Percentiles rank a stretch among this genome's conserved stretches.
These are phyloP conservation scores for Cossypha niveicapilla DNA, from an alignment of 2,797 vertebrate genomes.

Conservation along the genomic window DNA sequence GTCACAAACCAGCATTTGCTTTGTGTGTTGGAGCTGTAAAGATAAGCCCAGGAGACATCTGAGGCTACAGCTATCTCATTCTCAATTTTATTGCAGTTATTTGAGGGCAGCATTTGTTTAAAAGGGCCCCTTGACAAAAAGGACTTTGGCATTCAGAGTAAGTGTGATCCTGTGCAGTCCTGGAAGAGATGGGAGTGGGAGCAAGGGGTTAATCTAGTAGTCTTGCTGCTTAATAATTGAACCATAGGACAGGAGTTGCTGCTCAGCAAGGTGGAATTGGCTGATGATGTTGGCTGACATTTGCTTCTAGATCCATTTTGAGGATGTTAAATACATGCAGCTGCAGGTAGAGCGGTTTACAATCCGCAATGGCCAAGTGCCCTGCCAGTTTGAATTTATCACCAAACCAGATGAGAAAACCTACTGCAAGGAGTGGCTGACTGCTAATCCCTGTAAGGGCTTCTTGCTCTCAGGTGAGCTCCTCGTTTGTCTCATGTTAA, in stretches of 20 bases:
- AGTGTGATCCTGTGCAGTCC: background rate
- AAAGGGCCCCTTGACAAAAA: background rate
- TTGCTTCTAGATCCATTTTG: constrained; percentile 85
- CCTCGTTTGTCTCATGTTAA: background rate
- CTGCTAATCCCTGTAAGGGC: constrained; percentile 86
- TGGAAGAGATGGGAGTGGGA: background rate
- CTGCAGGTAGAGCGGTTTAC: constrained; percentile 84
- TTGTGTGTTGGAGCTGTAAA: background rate
- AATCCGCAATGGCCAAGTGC: constrained; percentile 90
- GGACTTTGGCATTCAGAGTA: background rate
- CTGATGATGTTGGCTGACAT: background rate
- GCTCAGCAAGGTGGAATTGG: background rate
- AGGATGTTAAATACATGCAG: constrained; percentile 93
- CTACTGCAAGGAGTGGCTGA: constrained; percentile 93
- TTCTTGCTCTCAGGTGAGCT: constrained; percentile 90
- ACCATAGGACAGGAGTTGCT: background rate
- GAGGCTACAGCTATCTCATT: background rate
- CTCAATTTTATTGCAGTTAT: background rate
- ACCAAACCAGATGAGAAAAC: constrained; percentile 86
- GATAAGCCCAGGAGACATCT: background rate
- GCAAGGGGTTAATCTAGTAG: background rate
- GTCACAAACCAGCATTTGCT: background rate
- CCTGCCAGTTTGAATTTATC: constrained; percentile 97
- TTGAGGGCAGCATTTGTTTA: background rate
- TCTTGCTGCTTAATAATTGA: constrained; percentile 22